Evolutionary conservation across 2,888 invertebrate species (phyloP).

Genomic region (Vanessa cardui): DNA sequence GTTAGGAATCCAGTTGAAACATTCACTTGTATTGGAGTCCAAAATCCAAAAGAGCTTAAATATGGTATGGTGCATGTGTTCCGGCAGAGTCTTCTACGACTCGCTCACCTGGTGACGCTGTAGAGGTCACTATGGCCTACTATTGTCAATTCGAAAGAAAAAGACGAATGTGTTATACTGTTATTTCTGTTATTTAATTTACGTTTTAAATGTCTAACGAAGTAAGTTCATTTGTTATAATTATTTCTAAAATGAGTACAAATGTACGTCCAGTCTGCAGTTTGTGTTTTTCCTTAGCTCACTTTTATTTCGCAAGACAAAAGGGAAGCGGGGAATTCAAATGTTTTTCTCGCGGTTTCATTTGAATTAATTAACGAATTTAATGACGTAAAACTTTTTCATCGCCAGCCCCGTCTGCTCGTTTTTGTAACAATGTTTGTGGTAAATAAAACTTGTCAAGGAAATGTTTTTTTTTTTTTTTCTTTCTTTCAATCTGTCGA

Average conservation of each 20-base stretch:
- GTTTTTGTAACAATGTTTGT: conserved; percentile 78
- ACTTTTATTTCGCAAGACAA: conserved; percentile 65
- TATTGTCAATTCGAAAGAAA: too few relatives aligned
- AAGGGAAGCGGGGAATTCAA: conserved; percentile 72
- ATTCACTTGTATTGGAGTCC: too few relatives aligned
- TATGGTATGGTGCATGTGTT: too few relatives aligned
- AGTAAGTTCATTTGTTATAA: neutral
- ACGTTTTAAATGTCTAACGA: too few relatives aligned
- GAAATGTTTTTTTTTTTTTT: conserved; percentile 79
- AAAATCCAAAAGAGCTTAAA: too few relatives aligned
- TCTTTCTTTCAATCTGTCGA: conserved; percentile 74
- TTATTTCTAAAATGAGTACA: neutral
- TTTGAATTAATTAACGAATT: conserved; percentile 82
- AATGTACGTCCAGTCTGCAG: conserved; percentile 4
- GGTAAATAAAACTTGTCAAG: conserved; percentile 82
- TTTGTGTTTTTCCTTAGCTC: conserved; percentile 65
- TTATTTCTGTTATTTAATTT: too few relatives aligned
- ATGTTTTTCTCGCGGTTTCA: conserved; percentile 79
- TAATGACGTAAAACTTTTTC: conserved; percentile 80
- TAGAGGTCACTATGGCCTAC: too few relatives aligned
- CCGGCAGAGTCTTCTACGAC: too few relatives aligned
- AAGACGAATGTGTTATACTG: too few relatives aligned
- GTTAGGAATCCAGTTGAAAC: too few relatives aligned
- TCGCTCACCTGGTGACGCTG: too few relatives aligned
- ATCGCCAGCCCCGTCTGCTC: conserved; percentile 60